phyloP scores from a whole-genome alignment of 2,888 invertebrate genomes.

The Mythimna pallens region DNA sequence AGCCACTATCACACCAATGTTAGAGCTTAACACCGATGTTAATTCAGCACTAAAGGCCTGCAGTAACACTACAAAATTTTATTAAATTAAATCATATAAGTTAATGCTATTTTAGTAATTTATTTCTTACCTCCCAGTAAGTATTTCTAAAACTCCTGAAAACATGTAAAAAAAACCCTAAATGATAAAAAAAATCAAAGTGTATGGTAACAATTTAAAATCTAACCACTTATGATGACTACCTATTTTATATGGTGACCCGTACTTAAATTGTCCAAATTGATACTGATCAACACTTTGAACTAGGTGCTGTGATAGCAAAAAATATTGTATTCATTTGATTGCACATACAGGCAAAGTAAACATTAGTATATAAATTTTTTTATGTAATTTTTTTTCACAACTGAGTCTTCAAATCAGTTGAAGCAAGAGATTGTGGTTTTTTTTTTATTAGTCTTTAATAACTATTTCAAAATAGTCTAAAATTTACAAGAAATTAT shows the following conservation, averaged over 20 bases:
- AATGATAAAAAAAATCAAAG: no score
- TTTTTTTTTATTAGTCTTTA: neutral
- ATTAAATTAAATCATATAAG: neutral
- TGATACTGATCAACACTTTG: no score
- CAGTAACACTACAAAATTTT: neutral
- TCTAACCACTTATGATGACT: no score
- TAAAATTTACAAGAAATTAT: neutral
- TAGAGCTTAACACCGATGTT: neutral
- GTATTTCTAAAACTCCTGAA: no score
- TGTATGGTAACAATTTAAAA: no score
- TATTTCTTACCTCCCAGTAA: no score
- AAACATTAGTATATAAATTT: neutral
- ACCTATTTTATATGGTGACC: no score
- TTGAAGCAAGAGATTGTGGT: no score
- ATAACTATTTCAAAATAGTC: neutral
- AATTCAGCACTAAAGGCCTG: neutral
- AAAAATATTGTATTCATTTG: neutral
- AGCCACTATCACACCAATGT: no score
- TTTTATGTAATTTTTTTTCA: neutral
- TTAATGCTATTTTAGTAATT: neutral
- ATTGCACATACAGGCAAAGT: neutral
- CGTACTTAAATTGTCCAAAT: no score
- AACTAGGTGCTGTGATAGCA: neutral
- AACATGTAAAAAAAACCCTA: no score
- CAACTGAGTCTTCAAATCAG: neutral